Percentiles rank a stretch among this genome's conserved stretches.
Conservation (phyloP, 1,140 invertebrate genomes). For the Hyphantria cunea region DNA sequence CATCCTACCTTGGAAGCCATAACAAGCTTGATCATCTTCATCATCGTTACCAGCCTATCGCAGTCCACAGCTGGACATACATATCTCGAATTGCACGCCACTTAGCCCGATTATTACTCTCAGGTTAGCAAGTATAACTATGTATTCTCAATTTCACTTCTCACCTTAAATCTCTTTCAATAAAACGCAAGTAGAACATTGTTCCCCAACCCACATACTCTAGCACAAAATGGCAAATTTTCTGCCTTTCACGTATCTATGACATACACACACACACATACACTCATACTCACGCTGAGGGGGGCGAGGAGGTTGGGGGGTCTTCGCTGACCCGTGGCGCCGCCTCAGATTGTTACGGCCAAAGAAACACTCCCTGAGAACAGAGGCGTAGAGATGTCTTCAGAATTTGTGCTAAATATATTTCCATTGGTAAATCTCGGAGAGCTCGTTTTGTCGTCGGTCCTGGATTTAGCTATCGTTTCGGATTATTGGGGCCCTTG, state of each 20-base stretch:
- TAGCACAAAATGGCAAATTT: conserved; percentile 34
- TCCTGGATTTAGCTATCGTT: too few species aligned
- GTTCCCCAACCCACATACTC: background rate
- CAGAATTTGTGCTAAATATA: background rate
- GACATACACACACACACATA: conserved; percentile 26
- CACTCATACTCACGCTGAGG: conserved; percentile 20
- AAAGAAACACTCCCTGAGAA: conserved; percentile 60
- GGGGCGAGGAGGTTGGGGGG: conserved; percentile 37
- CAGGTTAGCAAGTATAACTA: too few species aligned
- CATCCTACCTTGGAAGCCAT: too few species aligned
- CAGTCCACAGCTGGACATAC: too few species aligned
- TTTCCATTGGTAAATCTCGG: background rate
- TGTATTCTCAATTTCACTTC: too few species aligned
- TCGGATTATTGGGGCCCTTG: too few species aligned
- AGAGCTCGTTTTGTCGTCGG: background rate
- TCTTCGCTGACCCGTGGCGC: conserved; percentile 71
- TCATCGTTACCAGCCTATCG: too few species aligned
- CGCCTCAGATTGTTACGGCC: conserved; percentile 75
- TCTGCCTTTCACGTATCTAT: conserved; percentile 33
- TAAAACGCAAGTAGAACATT: background rate
- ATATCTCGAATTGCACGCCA: too few species aligned
- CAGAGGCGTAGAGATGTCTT: conserved; percentile 35
- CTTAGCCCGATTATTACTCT: too few species aligned
- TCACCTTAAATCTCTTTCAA: background rate
- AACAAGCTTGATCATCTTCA: too few species aligned